Evolutionary conservation across 2,888 invertebrate genomes (phyloP).

Genomic region (Sympetrum striolatum): DNA sequence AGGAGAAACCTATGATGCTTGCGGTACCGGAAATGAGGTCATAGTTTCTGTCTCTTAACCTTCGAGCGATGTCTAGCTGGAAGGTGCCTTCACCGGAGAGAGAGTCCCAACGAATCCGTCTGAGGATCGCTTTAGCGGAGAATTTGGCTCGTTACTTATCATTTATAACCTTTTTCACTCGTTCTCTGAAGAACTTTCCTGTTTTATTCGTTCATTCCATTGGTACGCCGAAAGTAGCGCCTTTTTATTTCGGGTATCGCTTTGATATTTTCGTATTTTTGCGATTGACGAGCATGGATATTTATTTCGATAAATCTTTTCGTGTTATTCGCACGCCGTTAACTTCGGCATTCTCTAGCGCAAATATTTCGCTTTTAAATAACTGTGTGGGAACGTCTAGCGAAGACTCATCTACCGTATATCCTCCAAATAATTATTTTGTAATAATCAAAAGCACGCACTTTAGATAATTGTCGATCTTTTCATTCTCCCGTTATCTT

Average conservation of each 20-base stretch:
- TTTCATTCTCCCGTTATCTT: background rate
- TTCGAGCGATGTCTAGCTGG: background rate
- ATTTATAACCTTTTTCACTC: background rate
- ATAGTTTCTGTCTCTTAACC: background rate
- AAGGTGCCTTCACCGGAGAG: background rate
- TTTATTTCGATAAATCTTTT: background rate
- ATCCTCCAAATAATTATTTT: background rate
- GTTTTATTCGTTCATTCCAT: background rate
- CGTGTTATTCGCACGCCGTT: background rate
- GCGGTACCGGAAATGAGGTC: background rate
- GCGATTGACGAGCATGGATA: background rate
- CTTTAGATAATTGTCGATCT: background rate
- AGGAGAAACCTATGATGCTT: background rate
- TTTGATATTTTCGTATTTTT: background rate
- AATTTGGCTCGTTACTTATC: background rate
- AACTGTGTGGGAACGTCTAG: too few relatives aligned
- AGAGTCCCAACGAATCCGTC: background rate
- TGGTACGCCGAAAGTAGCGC: background rate
- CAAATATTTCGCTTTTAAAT: background rate
- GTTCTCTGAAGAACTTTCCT: background rate
- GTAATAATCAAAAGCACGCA: background rate
- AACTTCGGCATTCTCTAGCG: background rate
- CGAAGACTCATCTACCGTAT: too few relatives aligned
- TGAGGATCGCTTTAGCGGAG: background rate
- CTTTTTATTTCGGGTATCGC: background rate